Percentiles rank a stretch among this genome's conserved stretches.
These are phyloP conservation scores for Triops longicaudatus DNA, from an alignment of 1,140 invertebrate genomes.

Conservation along the genomic window DNA sequence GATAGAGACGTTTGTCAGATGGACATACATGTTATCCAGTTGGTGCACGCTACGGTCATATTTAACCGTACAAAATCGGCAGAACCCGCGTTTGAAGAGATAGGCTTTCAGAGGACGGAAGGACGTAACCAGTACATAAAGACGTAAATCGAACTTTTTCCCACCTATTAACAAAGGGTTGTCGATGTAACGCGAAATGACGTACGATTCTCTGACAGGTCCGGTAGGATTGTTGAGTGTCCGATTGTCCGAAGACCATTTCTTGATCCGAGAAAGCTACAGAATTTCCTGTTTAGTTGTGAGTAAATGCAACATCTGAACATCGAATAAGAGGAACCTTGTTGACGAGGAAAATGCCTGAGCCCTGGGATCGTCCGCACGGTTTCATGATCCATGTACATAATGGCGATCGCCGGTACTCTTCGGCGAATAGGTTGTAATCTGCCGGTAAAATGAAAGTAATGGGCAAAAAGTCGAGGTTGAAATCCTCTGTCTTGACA, in stretches of 20 bases:
- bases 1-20: conserved; percentile 79
- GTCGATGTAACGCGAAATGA: conserved; percentile 77
- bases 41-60: conserved; percentile 48
- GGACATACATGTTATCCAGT: conserved; percentile 76
- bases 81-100: conserved; percentile 68
- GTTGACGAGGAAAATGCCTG: conserved; percentile 80
- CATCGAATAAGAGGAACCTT: conserved; percentile 42
- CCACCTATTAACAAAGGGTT: conserved; percentile 79
- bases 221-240: conserved; percentile 23
- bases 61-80: conserved; percentile 74
- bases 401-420: conserved; percentile 79
- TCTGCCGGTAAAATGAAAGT: conserved; percentile 89
- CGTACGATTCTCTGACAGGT: conserved; percentile 65
- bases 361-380: conserved; percentile 80
- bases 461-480: conserved; percentile 82
- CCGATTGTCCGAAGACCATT: conserved; percentile 68
- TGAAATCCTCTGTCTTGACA: conserved; percentile 56
- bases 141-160: conserved; percentile 78
- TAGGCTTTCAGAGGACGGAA: conserved; percentile 73
- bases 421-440: conserved; percentile 92
- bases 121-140: conserved; percentile 77
- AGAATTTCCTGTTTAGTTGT: conserved; percentile 19
- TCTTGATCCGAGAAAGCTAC: conserved; percentile 67
- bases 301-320: no score
- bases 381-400: conserved; percentile 98